Percentiles rank a stretch among this genome's conserved stretches.
These are phyloP conservation scores for Hylaeus anthracinus DNA, from an alignment of 1,140 invertebrate species.

Conservation along the genomic window DNA sequence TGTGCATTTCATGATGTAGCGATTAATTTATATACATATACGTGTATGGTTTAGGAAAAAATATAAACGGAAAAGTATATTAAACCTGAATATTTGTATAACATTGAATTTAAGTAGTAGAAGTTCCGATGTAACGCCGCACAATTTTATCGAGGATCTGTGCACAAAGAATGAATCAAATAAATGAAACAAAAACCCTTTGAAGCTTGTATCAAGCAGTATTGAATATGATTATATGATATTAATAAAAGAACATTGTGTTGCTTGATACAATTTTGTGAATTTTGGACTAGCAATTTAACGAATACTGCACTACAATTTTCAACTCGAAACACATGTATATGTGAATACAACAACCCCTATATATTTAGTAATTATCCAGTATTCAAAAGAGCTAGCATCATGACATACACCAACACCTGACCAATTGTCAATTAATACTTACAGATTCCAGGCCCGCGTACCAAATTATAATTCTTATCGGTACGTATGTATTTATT, in stretches of 20 bases:
- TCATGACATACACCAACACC: no score
- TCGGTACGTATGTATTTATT: background rate
- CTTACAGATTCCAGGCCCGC: no score
- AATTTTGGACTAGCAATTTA: background rate
- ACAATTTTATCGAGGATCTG: conserved; percentile 19
- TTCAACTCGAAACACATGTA: background rate
- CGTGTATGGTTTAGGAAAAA: conserved; percentile 4
- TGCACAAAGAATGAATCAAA: conserved; percentile 1
- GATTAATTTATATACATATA: conserved; percentile 14
- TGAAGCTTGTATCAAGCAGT: conserved; percentile 4
- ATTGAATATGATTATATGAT: background rate
- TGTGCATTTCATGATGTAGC: conserved; percentile 16
- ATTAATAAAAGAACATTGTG: background rate
- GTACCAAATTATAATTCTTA: background rate
- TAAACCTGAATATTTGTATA: conserved; percentile 7
- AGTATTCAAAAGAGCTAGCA: no score
- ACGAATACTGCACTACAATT: background rate
- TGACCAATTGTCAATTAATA: no score
- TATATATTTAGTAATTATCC: background rate
- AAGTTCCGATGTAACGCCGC: conserved; percentile 10
- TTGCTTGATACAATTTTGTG: conserved; percentile 8
- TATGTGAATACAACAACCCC: background rate
- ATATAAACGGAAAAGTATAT: conserved; percentile 7
- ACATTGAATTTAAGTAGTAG: background rate
- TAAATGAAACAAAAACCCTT: background rate